Conservation (phyloP, 2,888 invertebrate genomes). For the Cosmia pyralina region DNA sequence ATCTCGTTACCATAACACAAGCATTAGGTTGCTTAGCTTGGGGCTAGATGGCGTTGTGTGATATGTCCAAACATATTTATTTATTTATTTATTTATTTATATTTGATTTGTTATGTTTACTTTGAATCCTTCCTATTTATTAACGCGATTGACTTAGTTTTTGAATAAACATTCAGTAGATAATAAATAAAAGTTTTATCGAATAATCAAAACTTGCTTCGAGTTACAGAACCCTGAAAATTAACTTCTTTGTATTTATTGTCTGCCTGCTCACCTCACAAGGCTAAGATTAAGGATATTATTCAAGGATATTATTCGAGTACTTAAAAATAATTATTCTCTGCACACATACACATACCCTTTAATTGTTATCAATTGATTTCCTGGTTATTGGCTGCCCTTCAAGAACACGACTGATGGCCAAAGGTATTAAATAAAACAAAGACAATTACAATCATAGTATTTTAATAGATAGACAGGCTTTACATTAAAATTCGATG, state of each 20-base stretch:
- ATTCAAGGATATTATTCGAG: background rate
- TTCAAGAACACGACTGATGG: conserved; percentile 34
- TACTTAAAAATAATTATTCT: conserved; percentile 26
- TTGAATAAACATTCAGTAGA: conserved; percentile 4
- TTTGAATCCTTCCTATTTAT: conserved; percentile 18
- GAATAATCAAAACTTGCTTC: background rate
- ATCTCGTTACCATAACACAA: too few relatives aligned
- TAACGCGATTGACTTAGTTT: conserved; percentile 1
- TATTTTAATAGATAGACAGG: background rate
- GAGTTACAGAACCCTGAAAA: background rate
- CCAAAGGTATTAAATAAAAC: conserved; percentile 20
- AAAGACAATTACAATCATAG: conserved; percentile 6
- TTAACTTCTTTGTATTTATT: background rate
- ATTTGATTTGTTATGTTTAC: conserved; percentile 29
- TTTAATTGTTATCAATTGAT: conserved; percentile 51
- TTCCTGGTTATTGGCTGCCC: conserved; percentile 45
- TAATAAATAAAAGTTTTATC: background rate
- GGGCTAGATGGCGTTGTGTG: too few relatives aligned
- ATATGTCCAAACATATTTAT: too few relatives aligned
- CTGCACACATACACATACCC: conserved; percentile 12
- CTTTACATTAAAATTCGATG: background rate
- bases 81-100: too few relatives aligned
- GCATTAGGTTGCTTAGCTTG: too few relatives aligned
- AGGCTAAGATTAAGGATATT: conserved; percentile 31
- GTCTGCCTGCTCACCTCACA: conserved; percentile 5